Conservation (phyloP, 2,797 vertebrate species). For the Nyctibius grandis region DNA sequence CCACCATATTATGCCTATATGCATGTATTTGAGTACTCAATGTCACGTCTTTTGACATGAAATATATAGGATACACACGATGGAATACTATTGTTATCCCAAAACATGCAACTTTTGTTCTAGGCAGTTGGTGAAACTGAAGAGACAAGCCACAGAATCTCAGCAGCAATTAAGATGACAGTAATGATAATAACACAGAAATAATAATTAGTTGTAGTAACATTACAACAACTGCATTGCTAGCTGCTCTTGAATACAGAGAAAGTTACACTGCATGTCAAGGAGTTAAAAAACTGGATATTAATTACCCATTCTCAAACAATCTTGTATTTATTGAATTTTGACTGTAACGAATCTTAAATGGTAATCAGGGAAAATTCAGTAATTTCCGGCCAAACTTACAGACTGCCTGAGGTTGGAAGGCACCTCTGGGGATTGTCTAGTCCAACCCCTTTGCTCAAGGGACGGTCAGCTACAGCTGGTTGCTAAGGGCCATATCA, state of each 20-base stretch:
- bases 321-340: neutral
- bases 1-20: neutral
- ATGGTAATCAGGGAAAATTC: neutral
- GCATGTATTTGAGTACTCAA: neutral
- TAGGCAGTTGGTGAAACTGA: neutral
- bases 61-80: neutral
- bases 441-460: neutral
- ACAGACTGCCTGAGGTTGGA: neutral
- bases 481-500: neutral
- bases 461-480: neutral
- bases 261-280: neutral
- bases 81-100: neutral
- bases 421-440: neutral
- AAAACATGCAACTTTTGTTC: constrained; percentile 2
- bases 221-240: neutral
- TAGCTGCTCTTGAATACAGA: neutral
- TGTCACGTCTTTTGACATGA: neutral
- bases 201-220: neutral
- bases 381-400: neutral
- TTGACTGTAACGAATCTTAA: neutral
- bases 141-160: neutral
- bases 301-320: neutral
- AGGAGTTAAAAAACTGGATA: neutral
- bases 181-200: neutral
- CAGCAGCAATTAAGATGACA: neutral